Conservation (phyloP, 53 echinoderm and acorn worm genomes). For the Crossaster papposus region DNA sequence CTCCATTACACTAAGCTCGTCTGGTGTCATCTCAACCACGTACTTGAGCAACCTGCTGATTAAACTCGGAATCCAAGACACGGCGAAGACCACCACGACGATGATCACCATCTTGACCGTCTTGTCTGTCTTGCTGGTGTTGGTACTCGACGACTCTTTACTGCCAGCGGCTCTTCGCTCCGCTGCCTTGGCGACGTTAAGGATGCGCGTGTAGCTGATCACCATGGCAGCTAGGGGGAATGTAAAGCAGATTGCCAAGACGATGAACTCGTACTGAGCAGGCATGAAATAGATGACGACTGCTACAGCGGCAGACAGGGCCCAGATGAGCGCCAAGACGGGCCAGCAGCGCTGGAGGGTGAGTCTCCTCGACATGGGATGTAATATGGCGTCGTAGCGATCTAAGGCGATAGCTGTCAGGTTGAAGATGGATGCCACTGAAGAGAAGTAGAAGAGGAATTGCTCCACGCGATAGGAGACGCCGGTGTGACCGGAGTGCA, state of each 20-base stretch:
- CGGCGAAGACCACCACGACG: constrained; percentile 79
- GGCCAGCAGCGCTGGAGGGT: constrained; percentile 62
- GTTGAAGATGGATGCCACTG: constrained; percentile 90
- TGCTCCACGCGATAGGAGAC: constrained; percentile 86
- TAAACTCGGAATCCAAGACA: constrained; percentile 89
- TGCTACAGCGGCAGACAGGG: constrained; percentile 62
- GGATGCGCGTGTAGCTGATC: constrained; percentile 79
- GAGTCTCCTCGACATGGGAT: constrained; percentile 76
- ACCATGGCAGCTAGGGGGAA: constrained; percentile 80
- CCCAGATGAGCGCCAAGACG: constrained; percentile 73
- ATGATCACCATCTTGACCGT: constrained; percentile 94
- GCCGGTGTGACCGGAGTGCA: constrained; percentile 85
- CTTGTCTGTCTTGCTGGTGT: constrained; percentile 64
- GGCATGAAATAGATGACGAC: constrained; percentile 78
- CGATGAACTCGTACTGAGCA: constrained; percentile 62
- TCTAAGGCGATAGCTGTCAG: constrained; percentile 86
- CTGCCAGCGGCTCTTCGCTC: constrained; percentile 37
- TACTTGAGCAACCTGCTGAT: constrained; percentile 88
- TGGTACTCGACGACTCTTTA: neutral
- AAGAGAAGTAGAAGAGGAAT: constrained; percentile 89
- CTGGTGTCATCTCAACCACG: constrained; percentile 38
- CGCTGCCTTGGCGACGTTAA: constrained; percentile 65
- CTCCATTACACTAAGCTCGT: constrained; percentile 64
- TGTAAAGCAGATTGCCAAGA: constrained; percentile 76
- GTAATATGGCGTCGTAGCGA: constrained; percentile 82